phyloP scores from a whole-genome alignment of 2,888 invertebrate species.

The Rhynchonema sp. region DNA sequence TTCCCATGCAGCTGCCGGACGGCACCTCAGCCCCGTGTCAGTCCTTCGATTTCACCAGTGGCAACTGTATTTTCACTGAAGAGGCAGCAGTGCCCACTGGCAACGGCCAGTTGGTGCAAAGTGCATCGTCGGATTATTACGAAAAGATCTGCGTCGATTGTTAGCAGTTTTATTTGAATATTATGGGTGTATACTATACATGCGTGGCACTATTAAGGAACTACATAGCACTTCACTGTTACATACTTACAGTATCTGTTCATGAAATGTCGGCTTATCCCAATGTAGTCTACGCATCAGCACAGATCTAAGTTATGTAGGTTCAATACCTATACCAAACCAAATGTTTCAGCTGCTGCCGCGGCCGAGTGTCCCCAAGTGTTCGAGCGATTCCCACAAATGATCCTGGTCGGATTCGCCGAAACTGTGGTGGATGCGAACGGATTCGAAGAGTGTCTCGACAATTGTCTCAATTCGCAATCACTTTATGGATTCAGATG shows the following conservation, averaged over 20 bases:
- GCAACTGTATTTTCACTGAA: constrained; percentile 9
- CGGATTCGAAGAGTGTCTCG: constrained; percentile 24
- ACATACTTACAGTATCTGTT: too few relatives aligned
- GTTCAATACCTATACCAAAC: too few relatives aligned
- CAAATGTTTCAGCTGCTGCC: neutral
- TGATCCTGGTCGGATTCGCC: constrained; percentile 27
- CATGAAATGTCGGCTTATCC: too few relatives aligned
- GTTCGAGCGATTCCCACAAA: constrained; percentile 23
- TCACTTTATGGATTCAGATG: constrained; percentile 23
- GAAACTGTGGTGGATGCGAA: constrained; percentile 24
- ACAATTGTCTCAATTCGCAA: constrained; percentile 23
- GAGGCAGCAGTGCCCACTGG: constrained; percentile 26
- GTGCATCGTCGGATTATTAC: constrained; percentile 18
- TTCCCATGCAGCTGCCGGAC: neutral
- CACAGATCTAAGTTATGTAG: too few relatives aligned
- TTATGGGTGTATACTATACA: too few relatives aligned
- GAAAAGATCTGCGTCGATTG: constrained; percentile 22
- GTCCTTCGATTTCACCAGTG: constrained; percentile 18
- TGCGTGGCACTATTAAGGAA: too few relatives aligned
- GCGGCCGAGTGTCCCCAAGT: constrained; percentile 13
- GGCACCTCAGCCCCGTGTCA: neutral
- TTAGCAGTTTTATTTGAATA: too few relatives aligned
- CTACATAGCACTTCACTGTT: too few relatives aligned
- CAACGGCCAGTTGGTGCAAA: constrained; percentile 23
- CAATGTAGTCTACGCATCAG: too few relatives aligned